phyloP scores from a whole-genome alignment of 2,113 vertebrate species.

The Propithecus coquereli region DNA sequence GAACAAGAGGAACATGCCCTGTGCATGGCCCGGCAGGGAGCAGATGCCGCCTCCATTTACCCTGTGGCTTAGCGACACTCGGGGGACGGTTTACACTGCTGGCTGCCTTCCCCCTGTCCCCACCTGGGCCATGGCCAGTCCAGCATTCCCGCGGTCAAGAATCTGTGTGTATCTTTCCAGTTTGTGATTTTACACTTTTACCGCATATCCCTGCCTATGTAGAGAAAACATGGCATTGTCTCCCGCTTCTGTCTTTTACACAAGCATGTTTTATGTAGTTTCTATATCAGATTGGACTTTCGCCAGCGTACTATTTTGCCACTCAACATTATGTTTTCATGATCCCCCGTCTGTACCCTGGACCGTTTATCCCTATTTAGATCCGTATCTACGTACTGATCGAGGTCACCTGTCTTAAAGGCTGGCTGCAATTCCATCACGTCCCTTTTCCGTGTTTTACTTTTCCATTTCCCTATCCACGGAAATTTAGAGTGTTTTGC shows the following conservation, averaged over 20 bases:
- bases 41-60: rapidly evolving
- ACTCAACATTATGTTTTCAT: neutral
- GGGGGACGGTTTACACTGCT: rapidly evolving
- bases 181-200: neutral
- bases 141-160: rapidly evolving
- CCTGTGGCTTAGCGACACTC: rapidly evolving
- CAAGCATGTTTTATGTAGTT: neutral
- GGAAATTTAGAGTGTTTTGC: neutral
- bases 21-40: neutral
- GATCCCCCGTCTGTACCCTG: neutral
- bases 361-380: neutral
- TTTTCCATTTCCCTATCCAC: rapidly evolving
- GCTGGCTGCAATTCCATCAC: neutral
- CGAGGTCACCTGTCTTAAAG: neutral
- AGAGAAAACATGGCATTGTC: neutral
- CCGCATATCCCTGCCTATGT: neutral
- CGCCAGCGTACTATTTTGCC: too few species aligned
- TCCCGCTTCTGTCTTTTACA: neutral
- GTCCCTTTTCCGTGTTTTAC: neutral
- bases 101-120: neutral
- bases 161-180: neutral
- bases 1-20: rapidly evolving
- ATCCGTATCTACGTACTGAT: too few species aligned
- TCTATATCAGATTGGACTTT: too few species aligned
- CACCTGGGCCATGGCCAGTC: neutral